These are phyloP conservation scores for Xiphophorus hellerii DNA, from an alignment of 2,113 vertebrate species.

Conservation along the genomic window DNA sequence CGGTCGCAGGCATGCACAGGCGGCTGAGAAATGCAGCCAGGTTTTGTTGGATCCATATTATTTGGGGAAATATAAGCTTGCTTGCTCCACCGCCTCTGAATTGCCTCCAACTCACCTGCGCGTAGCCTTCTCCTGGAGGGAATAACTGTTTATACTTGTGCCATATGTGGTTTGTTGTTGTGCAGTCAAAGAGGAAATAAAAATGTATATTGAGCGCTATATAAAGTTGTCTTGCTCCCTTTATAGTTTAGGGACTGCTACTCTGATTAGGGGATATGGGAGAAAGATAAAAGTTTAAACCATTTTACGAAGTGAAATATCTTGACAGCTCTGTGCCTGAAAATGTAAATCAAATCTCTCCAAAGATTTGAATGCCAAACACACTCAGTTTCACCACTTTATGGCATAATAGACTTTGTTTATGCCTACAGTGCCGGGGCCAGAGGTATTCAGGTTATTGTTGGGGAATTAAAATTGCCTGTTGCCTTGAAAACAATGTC, in stretches of 20 bases:
- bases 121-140: conserved; percentile 49
- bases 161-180: conserved; percentile 52
- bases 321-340: conserved; percentile 38
- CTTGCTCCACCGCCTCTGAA: conserved; percentile 66
- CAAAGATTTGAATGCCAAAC: conserved; percentile 20
- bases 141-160: conserved; percentile 58
- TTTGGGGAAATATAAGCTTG: conserved; percentile 60
- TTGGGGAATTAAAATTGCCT: background rate
- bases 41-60: conserved; percentile 58
- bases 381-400: conserved; percentile 30
- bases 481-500: background rate
- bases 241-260: conserved; percentile 28
- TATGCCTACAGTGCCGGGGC: conserved; percentile 3
- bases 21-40: conserved; percentile 33
- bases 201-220: conserved; percentile 35
- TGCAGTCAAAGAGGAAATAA: conserved; percentile 31
- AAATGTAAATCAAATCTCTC: conserved; percentile 44
- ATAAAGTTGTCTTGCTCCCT: conserved; percentile 12
- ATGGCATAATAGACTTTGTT: conserved; percentile 11
- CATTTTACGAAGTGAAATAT: conserved; percentile 48
- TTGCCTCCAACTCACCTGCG: conserved; percentile 69
- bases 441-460: background rate
- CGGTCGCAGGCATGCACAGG: conserved; percentile 22
- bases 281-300: conserved; percentile 39
- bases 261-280: conserved; percentile 6